These are phyloP conservation scores for Drosophila kepulauana DNA, from an alignment of 1,140 invertebrate genomes.

Conservation along the genomic window DNA sequence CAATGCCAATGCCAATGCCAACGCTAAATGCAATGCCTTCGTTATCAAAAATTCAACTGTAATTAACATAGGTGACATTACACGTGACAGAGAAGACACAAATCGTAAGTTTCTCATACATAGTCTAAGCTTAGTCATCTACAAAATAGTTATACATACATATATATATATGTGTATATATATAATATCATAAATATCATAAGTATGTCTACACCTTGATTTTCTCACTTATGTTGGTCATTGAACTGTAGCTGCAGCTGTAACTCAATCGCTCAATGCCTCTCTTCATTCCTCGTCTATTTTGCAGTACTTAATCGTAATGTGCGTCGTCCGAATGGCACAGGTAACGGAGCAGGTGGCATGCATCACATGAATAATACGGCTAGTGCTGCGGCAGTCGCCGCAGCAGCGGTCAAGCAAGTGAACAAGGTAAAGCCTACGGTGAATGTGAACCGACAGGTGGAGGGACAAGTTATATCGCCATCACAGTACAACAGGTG, in stretches of 20 bases:
- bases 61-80: constrained; percentile 87
- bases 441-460: constrained; percentile 87
- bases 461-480: constrained; percentile 87
- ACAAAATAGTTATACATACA: no score
- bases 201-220: not conserved
- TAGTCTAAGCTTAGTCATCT: not conserved
- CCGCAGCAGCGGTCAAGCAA: constrained; percentile 89
- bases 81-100: constrained; percentile 88
- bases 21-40: constrained; percentile 33
- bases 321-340: constrained; percentile 86
- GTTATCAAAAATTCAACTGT: constrained; percentile 15
- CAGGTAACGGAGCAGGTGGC: constrained; percentile 87
- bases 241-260: constrained; percentile 19
- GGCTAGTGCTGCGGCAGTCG: constrained; percentile 75
- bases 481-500: constrained; percentile 85
- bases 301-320: constrained; percentile 90
- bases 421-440: constrained; percentile 95
- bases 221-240: not conserved
- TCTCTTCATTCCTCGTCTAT: constrained; percentile 39
- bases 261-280: not conserved
- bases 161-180: no score
- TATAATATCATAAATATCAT: no score
- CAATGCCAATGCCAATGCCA: constrained; percentile 23
- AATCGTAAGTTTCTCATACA: constrained; percentile 86
- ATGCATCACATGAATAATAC: constrained; percentile 88